Base-by-base conservation (phyloP, 2,113 vertebrate species). In the Ciconia stormi region DNA sequence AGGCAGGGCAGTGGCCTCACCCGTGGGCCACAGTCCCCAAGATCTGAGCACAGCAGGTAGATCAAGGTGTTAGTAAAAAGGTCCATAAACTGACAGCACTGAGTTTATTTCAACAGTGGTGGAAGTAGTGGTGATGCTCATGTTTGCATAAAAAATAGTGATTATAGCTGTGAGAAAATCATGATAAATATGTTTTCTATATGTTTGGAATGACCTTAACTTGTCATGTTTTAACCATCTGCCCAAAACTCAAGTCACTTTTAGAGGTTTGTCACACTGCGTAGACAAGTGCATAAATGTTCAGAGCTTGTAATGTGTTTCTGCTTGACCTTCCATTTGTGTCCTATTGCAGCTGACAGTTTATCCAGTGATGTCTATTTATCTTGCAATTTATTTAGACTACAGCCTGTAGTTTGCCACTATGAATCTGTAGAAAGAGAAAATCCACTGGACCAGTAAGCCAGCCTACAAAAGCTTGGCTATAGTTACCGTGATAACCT, bases 221-320 rank as follows among this genome's bases (percentile, higher is more conserved):
- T 88, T 69, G 4, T 30, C 18, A 44, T 7, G 30, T 72, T 80
- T 86, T 72, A 77, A 18, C 29, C 13, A 76, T n/a, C 32, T 72
- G 14, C 12, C 27, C 55, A 61, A 87, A 83, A 87, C 5, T 77
- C 9, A 73, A 26, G 18, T 73, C 20, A 70, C 2, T 34, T 70
- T 30, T 46, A 67, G 30, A 88, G 21, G 3, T 85, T 36, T 71
- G 46, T 36, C 21, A 61, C 34, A 29, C 11, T 22, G 3, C 1
- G 0, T 13, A 52, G 32, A 52, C 9, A 70, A 46, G 16, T 4
- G 11, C 0, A 0, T 32, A 22, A 7, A 17, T 9, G 14, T 52
- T 91, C 26, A 81, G 47, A 80, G 36, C 34, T 81, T 66, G 20
- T 36, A 55, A 22, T 6, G 13, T 50, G 42, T 44, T 95, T 93